Percentiles rank a stretch among this genome's conserved stretches.
Evolutionary conservation across 30 jellyfish, hydroid and myxozoan species (phyloP).

Genomic region (Mastigias papua): DNA sequence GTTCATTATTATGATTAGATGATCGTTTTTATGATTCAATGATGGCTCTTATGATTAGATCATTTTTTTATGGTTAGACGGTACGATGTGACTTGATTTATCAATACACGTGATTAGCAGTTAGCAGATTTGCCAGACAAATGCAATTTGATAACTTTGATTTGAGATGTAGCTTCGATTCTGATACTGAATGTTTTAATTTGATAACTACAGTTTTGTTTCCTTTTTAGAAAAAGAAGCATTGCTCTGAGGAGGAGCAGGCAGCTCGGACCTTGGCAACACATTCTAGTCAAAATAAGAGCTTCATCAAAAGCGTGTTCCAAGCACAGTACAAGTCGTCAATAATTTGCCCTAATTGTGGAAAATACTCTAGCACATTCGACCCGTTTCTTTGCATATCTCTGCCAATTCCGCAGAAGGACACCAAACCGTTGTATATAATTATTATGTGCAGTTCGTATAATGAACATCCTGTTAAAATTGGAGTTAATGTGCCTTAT

Average conservation of each 20-base stretch:
- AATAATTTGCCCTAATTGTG: constrained; percentile 78
- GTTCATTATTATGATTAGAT: no score
- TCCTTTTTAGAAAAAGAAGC: constrained; percentile 80
- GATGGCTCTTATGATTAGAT: no score
- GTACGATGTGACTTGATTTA: no score
- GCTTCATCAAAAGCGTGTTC: constrained; percentile 85
- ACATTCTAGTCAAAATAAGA: constrained; percentile 68
- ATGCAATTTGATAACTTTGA: no score
- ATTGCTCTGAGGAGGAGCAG: constrained; percentile 80
- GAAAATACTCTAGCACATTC: constrained; percentile 82
- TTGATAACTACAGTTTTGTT: neutral
- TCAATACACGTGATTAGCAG: no score
- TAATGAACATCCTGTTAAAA: constrained; percentile 29
- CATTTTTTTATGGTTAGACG: no score
- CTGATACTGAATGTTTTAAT: neutral
- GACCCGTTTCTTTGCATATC: constrained; percentile 92
- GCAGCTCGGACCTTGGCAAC: constrained; percentile 90
- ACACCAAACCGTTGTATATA: constrained; percentile 75
- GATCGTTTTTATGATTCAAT: no score
- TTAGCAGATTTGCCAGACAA: no score
- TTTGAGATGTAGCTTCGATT: neutral
- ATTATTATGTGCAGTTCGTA: constrained; percentile 33
- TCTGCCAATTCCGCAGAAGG: constrained; percentile 89
- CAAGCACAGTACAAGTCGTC: constrained; percentile 95
- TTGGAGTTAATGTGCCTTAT: constrained; percentile 56